Conservation (phyloP, 2,888 invertebrate species). For the Pinctada fucata region DNA sequence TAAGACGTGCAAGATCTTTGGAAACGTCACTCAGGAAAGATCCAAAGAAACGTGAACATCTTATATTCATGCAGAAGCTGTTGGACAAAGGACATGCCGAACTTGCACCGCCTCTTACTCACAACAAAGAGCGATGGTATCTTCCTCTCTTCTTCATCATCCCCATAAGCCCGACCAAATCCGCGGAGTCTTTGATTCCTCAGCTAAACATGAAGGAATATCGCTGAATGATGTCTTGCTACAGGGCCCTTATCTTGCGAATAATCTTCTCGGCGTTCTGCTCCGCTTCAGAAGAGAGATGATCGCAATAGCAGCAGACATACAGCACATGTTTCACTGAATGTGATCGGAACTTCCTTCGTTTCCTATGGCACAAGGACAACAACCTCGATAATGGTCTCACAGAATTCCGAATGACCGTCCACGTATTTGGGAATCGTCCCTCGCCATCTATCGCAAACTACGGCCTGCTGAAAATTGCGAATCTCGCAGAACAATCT, state of each 20-base stretch:
- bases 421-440: constrained; percentile 33
- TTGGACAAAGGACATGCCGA: constrained; percentile 22
- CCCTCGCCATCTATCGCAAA: constrained; percentile 31
- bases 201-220: constrained; percentile 26
- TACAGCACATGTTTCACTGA: constrained; percentile 41
- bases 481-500: background rate
- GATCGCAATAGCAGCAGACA: constrained; percentile 42
- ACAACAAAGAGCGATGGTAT: constrained; percentile 25
- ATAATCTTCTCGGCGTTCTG: constrained; percentile 40
- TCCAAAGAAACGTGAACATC: constrained; percentile 10
- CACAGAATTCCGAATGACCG: constrained; percentile 39
- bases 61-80: constrained; percentile 26
- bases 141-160: constrained; percentile 26
- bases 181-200: constrained; percentile 43
- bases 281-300: constrained; percentile 40
- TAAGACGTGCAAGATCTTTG: too few species aligned
- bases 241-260: constrained; percentile 41
- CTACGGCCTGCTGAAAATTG: constrained; percentile 31
- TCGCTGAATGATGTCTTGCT: constrained; percentile 42
- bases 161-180: constrained; percentile 29
- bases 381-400: constrained; percentile 29
- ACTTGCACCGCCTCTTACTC: constrained; percentile 15
- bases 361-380: constrained; percentile 46
- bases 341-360: constrained; percentile 35
- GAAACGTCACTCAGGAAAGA: too few species aligned